Conservation (phyloP, 2,888 invertebrate species). For the Poecilus cupreus region DNA sequence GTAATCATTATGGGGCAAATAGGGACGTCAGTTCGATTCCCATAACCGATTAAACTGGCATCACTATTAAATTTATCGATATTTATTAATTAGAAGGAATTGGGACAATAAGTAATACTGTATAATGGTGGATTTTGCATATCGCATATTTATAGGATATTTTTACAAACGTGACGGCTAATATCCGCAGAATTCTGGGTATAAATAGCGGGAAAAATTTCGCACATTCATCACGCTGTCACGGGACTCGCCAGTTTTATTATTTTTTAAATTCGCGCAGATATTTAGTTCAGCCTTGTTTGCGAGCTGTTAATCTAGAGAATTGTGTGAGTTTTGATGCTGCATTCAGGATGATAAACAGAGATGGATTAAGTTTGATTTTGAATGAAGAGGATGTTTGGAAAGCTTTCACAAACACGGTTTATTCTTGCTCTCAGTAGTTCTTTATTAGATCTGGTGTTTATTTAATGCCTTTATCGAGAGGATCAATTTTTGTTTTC, state of each 20-base stretch:
- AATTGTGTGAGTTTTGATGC: conserved; percentile 4
- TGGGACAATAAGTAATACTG: too few species aligned
- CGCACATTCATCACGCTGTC: conserved; percentile 38
- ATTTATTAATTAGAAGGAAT: too few species aligned
- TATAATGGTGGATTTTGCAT: too few species aligned
- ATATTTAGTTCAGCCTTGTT: conserved; percentile 18
- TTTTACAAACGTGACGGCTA: not conserved
- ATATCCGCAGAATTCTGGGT: conserved; percentile 15
- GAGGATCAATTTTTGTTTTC: not conserved
- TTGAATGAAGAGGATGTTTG: conserved; percentile 15
- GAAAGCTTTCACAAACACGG: conserved; percentile 1
- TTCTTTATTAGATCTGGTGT: not conserved
- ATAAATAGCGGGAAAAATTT: conserved; percentile 40
- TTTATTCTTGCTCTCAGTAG: not conserved
- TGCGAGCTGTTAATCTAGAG: not conserved
- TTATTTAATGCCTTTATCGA: not conserved
- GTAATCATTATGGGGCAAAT: too few species aligned
- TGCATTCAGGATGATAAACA: not conserved
- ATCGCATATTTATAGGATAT: not conserved
- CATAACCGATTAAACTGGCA: too few species aligned
- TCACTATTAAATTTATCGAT: too few species aligned
- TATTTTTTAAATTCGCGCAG: not conserved
- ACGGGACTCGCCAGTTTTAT: conserved; percentile 26
- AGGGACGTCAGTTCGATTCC: too few species aligned
- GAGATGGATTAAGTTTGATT: conserved; percentile 4